These are phyloP conservation scores for Semicossyphus pulcher DNA, from an alignment of 2,113 vertebrate genomes.

Conservation along the genomic window DNA sequence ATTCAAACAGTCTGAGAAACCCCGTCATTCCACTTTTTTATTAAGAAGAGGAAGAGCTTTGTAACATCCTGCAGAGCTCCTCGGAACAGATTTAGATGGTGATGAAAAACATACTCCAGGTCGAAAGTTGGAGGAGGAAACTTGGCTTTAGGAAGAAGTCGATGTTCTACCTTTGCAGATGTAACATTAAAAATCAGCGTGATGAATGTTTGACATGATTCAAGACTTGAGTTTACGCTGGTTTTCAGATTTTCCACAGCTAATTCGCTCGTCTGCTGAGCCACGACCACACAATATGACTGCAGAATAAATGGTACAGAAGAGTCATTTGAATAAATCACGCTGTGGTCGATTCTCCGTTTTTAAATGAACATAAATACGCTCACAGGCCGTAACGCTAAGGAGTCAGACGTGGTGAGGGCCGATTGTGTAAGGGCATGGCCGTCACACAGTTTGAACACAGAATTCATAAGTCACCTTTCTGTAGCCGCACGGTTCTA, in stretches of 20 bases:
- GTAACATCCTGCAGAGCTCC: constrained; percentile 33
- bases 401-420: constrained; percentile 59
- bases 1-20: constrained; percentile 29
- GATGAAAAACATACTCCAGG: constrained; percentile 35
- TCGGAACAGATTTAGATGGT: constrained; percentile 11
- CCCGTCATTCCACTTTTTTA: constrained; percentile 29
- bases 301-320: constrained; percentile 49
- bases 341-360: constrained; percentile 45
- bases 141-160: constrained; percentile 30
- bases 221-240: constrained; percentile 13
- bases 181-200: constrained; percentile 25
- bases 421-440: constrained; percentile 46
- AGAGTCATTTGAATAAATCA: constrained; percentile 52
- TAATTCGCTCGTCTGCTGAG: constrained; percentile 16
- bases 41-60: constrained; percentile 22
- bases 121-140: constrained; percentile 30
- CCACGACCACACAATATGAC: constrained; percentile 46
- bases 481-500: constrained; percentile 29
- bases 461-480: constrained; percentile 64
- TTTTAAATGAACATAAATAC: constrained; percentile 50
- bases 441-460: constrained; percentile 51
- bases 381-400: constrained; percentile 44
- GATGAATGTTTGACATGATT: constrained; percentile 39
- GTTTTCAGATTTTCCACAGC: constrained; percentile 51
- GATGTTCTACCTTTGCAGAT: constrained; percentile 44